phyloP scores from a whole-genome alignment of 2,888 invertebrate species.

The Dione juno region DNA sequence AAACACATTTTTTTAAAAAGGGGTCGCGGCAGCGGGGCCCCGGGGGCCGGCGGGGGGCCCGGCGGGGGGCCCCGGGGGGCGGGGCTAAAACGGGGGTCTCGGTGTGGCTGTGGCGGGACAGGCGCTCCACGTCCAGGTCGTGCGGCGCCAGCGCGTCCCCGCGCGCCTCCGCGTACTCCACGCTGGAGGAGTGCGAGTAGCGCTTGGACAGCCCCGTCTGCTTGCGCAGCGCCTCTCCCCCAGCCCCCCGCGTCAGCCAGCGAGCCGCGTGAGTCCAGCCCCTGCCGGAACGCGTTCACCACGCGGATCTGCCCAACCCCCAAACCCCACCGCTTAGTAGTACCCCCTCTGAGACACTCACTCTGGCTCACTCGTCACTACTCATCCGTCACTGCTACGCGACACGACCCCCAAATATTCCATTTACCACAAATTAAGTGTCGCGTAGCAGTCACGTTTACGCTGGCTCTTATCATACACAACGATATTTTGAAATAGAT shows the following conservation, averaged over 20 bases:
- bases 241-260: slow-evolving; percentile 95
- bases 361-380: slow-evolving; percentile 38
- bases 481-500: neutral
- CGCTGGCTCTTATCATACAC: slow-evolving; percentile 29
- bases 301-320: slow-evolving; percentile 96
- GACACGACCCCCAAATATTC: slow-evolving; percentile 15
- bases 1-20: slow-evolving; percentile 84
- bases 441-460: slow-evolving; percentile 31
- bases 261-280: slow-evolving; percentile 97
- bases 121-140: slow-evolving; percentile 95
- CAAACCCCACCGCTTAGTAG: slow-evolving; percentile 46
- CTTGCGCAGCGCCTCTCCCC: slow-evolving; percentile 96
- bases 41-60: slow-evolving; percentile 46
- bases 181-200: slow-evolving; percentile 93
- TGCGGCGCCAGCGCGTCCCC: slow-evolving; percentile 94
- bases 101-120: slow-evolving; percentile 96
- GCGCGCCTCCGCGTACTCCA: slow-evolving; percentile 93
- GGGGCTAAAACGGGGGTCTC: slow-evolving; percentile 93
- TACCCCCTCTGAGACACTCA: slow-evolving; percentile 40
- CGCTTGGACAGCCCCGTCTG: slow-evolving; percentile 96
- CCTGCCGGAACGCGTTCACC: slow-evolving; percentile 99
- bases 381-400: slow-evolving; percentile 35
- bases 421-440: slow-evolving; percentile 4
- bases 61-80: slow-evolving; percentile 47
- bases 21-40: slow-evolving; percentile 72